These are phyloP conservation scores for Apus apus DNA, from an alignment of 2,113 vertebrate genomes.

Conservation along the genomic window DNA sequence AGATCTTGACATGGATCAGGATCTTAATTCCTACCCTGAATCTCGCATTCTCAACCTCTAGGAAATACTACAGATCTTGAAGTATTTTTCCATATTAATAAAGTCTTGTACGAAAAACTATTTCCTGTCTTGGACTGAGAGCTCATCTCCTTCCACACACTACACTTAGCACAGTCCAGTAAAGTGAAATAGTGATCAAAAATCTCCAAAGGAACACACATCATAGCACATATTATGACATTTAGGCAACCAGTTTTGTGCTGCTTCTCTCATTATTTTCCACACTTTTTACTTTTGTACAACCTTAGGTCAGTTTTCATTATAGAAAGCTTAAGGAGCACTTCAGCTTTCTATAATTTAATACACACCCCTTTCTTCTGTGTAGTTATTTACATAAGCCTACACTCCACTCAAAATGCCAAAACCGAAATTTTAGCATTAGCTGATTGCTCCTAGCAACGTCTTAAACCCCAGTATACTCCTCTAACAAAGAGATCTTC, in stretches of 20 bases:
- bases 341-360: not conserved
- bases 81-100: not conserved
- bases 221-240: not conserved
- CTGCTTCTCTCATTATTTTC: not conserved
- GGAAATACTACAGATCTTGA: not conserved
- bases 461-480: not conserved
- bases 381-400: not conserved
- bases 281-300: not conserved
- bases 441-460: not conserved
- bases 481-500: not conserved
- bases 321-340: too few species aligned
- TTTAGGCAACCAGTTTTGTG: not conserved
- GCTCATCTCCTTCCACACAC: not conserved
- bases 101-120: not conserved
- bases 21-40: not conserved
- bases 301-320: not conserved
- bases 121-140: not conserved
- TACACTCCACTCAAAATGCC: not conserved
- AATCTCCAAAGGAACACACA: not conserved
- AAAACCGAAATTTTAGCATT: not conserved
- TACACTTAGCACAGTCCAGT: not conserved
- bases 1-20: not conserved
- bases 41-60: not conserved
- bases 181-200: not conserved
- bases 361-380: not conserved